Evolutionary conservation across 2,797 vertebrate genomes (phyloP).

Genomic region (Serranus cabrilla): DNA sequence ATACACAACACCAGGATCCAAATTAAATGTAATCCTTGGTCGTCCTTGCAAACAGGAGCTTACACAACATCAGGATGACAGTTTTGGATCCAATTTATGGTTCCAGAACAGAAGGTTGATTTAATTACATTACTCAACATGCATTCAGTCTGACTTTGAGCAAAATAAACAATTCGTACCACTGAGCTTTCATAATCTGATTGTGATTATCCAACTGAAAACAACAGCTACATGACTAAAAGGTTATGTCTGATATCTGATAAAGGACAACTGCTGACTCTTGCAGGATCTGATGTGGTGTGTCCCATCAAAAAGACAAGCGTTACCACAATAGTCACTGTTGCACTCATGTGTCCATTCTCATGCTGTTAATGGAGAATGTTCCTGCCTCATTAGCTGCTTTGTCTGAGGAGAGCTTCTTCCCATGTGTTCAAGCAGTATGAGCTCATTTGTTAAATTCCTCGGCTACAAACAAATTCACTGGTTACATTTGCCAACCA

Average conservation of each 20-base stretch:
- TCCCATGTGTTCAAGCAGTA: slow-evolving; percentile 10
- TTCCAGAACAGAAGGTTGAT: slow-evolving; percentile 64
- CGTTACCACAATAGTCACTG: not conserved
- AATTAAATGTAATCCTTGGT: slow-evolving; percentile 72
- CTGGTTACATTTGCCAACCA: not conserved
- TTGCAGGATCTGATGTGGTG: not conserved
- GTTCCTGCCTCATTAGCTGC: slow-evolving; percentile 31
- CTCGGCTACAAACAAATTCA: not conserved
- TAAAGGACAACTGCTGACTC: not conserved
- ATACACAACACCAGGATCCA: slow-evolving; percentile 51
- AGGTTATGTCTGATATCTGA: not conserved
- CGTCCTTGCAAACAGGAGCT: slow-evolving; percentile 64
- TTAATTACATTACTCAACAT: slow-evolving; percentile 72
- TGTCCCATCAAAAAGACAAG: not conserved
- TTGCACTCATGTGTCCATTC: slow-evolving; percentile 4
- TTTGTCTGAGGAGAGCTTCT: slow-evolving; percentile 3
- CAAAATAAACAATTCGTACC: slow-evolving; percentile 46
- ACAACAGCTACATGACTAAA: slow-evolving; percentile 31
- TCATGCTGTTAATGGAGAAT: slow-evolving; percentile 24
- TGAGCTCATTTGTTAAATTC: slow-evolving; percentile 25
- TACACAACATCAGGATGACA: slow-evolving; percentile 65
- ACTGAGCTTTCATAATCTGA: slow-evolving; percentile 35
- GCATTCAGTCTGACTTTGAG: slow-evolving; percentile 49
- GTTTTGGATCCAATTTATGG: slow-evolving; percentile 65
- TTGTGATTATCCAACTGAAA: slow-evolving; percentile 45